These are phyloP conservation scores for Ciconia maguari DNA, from an alignment of 2,113 vertebrate species.

Conservation along the genomic window DNA sequence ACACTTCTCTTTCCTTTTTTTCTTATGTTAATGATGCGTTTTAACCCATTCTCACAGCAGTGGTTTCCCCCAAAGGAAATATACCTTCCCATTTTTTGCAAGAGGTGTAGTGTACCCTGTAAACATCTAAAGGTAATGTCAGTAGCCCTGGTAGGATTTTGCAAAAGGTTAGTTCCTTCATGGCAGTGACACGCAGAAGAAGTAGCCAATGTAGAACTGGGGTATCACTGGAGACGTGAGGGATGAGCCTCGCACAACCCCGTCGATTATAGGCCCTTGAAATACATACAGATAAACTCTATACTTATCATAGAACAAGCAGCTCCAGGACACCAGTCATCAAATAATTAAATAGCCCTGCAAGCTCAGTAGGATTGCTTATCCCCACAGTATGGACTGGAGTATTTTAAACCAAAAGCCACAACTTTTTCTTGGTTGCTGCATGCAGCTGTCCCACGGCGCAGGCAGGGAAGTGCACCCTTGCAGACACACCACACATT, in stretches of 20 bases:
- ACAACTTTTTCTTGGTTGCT: fast-evolving
- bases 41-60: neutral
- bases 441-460: fast-evolving
- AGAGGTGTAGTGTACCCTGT: fast-evolving
- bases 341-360: no score
- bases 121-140: no score
- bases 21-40: neutral
- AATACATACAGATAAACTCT: neutral
- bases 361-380: no score
- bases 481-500: no score
- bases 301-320: neutral
- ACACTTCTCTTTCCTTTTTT: neutral
- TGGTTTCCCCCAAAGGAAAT: neutral
- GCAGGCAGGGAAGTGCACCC: fast-evolving
- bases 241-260: neutral
- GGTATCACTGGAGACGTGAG: no score
- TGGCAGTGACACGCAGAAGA: no score
- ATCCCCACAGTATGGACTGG: no score
- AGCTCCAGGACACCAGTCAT: neutral
- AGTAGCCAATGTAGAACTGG: no score
- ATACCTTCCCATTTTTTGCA: neutral
- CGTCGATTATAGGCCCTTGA: no score
- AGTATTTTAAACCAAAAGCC: neutral
- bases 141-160: neutral
- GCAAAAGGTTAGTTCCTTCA: no score